Conservation (phyloP, 1,140 invertebrate genomes). For the Drosophila miranda region DNA sequence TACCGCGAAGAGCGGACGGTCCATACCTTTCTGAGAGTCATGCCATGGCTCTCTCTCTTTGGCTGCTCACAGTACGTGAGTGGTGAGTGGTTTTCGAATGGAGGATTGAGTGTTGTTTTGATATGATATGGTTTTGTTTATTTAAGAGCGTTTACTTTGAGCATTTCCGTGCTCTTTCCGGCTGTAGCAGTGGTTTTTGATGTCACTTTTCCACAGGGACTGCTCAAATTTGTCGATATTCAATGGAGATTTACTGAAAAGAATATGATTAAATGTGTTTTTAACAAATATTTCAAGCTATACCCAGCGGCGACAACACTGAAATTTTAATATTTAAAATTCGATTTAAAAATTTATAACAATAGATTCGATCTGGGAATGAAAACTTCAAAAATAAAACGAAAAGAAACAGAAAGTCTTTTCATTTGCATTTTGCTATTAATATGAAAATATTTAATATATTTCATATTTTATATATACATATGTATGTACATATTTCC, state of each 20-base stretch:
- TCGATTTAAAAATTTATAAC: no score
- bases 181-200: constrained; percentile 26
- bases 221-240: constrained; percentile 8
- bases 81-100: constrained; percentile 16
- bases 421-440: no score
- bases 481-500: no score
- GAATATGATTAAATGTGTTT: no score
- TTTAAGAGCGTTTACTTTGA: constrained; percentile 39
- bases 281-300: no score
- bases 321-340: no score
- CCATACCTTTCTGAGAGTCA: not conserved
- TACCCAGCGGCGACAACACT: no score
- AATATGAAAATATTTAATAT: no score
- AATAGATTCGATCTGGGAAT: no score
- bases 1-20: not conserved
- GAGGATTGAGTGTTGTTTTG: not conserved
- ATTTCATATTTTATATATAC: no score
- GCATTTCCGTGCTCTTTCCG: constrained; percentile 16
- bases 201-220: constrained; percentile 1
- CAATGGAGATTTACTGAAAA: not conserved
- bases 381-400: no score
- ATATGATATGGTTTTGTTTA: constrained; percentile 33
- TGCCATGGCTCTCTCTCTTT: not conserved
- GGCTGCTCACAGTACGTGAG: not conserved
- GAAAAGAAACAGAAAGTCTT: no score